Base-by-base conservation (phyloP, 2,888 invertebrate species). In the Linnaemya tessellans region DNA sequence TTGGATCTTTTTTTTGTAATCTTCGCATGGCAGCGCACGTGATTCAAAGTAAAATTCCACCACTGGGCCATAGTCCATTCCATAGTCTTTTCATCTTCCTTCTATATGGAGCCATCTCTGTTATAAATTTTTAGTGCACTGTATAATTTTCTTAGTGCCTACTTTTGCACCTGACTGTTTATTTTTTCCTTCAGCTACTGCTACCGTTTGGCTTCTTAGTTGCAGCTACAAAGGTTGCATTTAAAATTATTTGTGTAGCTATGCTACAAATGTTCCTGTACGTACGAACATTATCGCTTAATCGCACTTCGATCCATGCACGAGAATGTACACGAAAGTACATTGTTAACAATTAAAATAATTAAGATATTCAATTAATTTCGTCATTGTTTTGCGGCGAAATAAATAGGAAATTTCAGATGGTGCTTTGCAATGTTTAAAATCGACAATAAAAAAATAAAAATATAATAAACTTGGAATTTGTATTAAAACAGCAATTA, bases 281-380 rank as follows among this genome's bases (percentile, higher is more conserved):
- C 38, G n/a, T 25, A 25, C 0, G 30, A 5, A 35, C 38, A 67
- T 46, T 75, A 81, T 81, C 74, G 35, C 35, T 75, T 68, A 62
- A 74, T 62, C 75, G 38, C 35, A 54, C 51, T 54, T 60, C 13
- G 51, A 41, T 62, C 20, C 43, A 60, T 62, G 30, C 41, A 74
- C 67, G 62, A 20, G 7, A 51, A 41, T 35, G 30, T 70, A 56
- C 41, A 79, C 41, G 25, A 15, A 51, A 70, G 25, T 30, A 56
- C 46, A 60, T 80, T 38, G 67, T 67, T 56, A 73, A 58, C 73
- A 73, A 80, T 80, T 80, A 67, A 74, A 80, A 74, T 74, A 81
- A 68, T 68, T 75, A 81, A 35, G 51, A 46, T 81, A 56, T 75
- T 70, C 4, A 70, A 62, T 64, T 75, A 81, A 74, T 67, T 80